A percentile compares a stretch with the other conserved stretches of the same genome.
These are phyloP conservation scores for Colaptes auratus DNA, from an alignment of 2,113 vertebrate genomes.

Conservation along the genomic window DNA sequence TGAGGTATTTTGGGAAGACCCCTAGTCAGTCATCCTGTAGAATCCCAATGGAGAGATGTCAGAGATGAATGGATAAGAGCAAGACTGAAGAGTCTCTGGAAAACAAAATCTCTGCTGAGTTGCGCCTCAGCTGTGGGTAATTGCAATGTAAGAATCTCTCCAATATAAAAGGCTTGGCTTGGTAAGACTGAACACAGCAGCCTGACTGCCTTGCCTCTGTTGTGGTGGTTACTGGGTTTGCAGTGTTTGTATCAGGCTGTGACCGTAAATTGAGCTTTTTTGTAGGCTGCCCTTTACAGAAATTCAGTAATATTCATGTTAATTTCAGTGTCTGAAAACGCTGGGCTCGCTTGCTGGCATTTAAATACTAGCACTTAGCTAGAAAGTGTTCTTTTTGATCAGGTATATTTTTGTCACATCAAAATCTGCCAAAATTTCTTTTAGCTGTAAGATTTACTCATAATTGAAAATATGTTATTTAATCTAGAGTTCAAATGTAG, in stretches of 20 bases:
- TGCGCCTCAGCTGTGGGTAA: not conserved
- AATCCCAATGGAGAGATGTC: not conserved
- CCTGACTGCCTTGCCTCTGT: not conserved
- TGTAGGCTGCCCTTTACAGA: not conserved
- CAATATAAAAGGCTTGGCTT: not conserved
- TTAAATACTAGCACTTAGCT: not conserved
- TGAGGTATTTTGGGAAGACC: not conserved
- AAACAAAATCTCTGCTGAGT: not conserved
- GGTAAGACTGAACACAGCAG: not conserved
- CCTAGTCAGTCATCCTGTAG: not conserved
- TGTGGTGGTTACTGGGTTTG: not conserved
- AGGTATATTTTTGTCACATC: not conserved
- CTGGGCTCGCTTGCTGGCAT: not conserved
- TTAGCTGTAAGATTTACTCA: slow-evolving; percentile 14
- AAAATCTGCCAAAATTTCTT: not conserved
- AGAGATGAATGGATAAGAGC: not conserved
- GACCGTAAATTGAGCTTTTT: not conserved
- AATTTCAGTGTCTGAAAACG: not conserved
- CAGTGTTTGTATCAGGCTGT: not conserved
- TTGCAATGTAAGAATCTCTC: not conserved
- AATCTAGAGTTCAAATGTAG: slow-evolving; percentile 32
- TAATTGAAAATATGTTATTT: slow-evolving; percentile 49
- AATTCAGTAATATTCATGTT: not conserved
- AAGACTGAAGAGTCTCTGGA: not conserved
- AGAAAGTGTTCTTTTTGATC: not conserved